phyloP scores from a whole-genome alignment of 2,113 vertebrate species.

The Columba janthina region DNA sequence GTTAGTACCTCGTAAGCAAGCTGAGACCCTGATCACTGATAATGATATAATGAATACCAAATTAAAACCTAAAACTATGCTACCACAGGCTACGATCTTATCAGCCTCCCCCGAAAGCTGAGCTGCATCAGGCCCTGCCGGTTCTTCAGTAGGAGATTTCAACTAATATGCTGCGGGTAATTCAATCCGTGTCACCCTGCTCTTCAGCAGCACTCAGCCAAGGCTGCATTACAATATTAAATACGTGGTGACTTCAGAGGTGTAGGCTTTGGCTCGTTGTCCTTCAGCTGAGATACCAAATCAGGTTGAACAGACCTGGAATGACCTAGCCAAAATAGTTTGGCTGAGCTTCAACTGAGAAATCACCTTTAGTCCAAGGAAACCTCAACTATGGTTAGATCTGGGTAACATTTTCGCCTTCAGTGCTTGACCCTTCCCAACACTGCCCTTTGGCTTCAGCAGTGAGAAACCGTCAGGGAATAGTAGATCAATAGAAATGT shows the following conservation, averaged over 20 bases:
- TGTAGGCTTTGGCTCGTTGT: conserved; percentile 8
- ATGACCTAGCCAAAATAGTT: neutral
- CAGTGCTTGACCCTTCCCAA: neutral
- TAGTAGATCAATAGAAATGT: neutral
- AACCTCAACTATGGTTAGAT: neutral
- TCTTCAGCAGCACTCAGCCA: neutral
- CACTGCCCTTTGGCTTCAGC: neutral
- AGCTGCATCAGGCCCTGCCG: neutral
- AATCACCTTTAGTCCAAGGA: neutral
- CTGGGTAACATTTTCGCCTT: neutral
- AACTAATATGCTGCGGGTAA: conserved; percentile 25
- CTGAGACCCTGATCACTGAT: neutral
- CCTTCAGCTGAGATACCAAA: conserved; percentile 48
- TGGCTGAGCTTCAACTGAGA: neutral
- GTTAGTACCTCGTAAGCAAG: fast-evolving
- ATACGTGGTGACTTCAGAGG: conserved; percentile 1
- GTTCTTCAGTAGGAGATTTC: neutral
- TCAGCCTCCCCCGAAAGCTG: conserved; percentile 6
- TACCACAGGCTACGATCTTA: neutral
- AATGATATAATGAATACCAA: conserved; percentile 19
- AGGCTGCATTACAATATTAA: conserved; percentile 47
- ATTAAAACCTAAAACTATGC: conserved; percentile 31
- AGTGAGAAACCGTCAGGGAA: neutral
- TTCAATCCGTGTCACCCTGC: neutral
- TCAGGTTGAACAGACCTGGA: conserved; percentile 6